Percentiles rank a stretch among this genome's conserved stretches.
phyloP scores from a whole-genome alignment of 1,140 invertebrate genomes.

The Drosophila suzukii region DNA sequence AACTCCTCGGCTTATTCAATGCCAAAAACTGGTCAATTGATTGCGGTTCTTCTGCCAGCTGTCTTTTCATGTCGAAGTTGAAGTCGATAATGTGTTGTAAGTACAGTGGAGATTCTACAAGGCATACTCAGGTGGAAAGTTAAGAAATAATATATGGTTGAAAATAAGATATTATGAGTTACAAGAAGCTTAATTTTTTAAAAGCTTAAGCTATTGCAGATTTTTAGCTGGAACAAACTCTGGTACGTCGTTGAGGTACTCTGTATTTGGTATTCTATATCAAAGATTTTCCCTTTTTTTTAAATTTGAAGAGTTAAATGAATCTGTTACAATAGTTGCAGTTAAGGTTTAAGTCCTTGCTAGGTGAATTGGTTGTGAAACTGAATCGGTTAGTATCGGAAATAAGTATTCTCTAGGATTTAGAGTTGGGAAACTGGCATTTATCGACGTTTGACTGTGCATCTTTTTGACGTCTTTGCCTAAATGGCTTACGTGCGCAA shows the following conservation, averaged over 20 bases:
- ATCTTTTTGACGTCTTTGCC: constrained; percentile 4
- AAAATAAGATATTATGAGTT: neutral
- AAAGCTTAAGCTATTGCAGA: too few relatives aligned
- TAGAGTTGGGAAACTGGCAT: neutral
- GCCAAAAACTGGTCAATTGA: constrained; percentile 37
- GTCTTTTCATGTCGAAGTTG: constrained; percentile 9
- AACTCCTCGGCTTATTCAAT: constrained; percentile 34
- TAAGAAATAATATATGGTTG: too few relatives aligned
- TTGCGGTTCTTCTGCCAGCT: constrained; percentile 30
- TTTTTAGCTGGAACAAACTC: too few relatives aligned
- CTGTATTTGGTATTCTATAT: too few relatives aligned
- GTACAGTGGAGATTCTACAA: neutral
- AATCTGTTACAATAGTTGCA: neutral
- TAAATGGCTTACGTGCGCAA: constrained; percentile 65
- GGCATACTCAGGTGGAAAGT: neutral
- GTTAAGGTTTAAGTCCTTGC: neutral
- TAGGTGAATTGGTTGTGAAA: neutral
- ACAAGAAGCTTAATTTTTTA: too few relatives aligned
- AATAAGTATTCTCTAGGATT: too few relatives aligned
- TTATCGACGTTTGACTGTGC: constrained; percentile 1
- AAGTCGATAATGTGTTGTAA: constrained; percentile 5
- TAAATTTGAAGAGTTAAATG: too few relatives aligned
- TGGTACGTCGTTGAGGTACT: too few relatives aligned
- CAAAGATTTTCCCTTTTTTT: too few relatives aligned
- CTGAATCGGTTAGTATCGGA: neutral